Evolutionary conservation across 2,113 vertebrate genomes (phyloP), one percentile per base, ranked within the genome.

Genomic region (Silurus meridionalis): DNA sequence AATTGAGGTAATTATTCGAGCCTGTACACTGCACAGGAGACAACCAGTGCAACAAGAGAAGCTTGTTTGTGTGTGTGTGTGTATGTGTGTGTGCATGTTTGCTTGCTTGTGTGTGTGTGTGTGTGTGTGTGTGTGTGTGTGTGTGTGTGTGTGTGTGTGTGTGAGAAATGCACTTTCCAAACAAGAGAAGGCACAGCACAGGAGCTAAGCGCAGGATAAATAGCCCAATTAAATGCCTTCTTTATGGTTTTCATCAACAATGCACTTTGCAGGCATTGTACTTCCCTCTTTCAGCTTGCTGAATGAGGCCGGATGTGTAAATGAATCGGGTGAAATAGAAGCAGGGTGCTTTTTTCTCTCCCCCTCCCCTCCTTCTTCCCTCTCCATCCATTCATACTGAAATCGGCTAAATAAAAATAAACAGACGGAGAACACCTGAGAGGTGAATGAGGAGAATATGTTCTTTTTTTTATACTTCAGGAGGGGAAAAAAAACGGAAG

Each of bases 1-100:
- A 92, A 92, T 93, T 93, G 93, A 88, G 83, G 90, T 94, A 94
- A 95, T 94, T 94, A 94, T 91, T 92, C 83, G 13, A 86, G 85
- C 88, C 88, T 86, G 91, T 91, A 89, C 92, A 91, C 91, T 91
- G 87, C 88, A 90, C 88, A 93, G 92, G 91, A 94, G 93, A 94
- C 91, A 92, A 93, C 90, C 88, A 85, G 37, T 93, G 91, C 90
- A 94, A 92, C 88, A 92, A 91, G 92, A 95, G 92, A 93, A 92
- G 91, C 85, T 48, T 25, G 57, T 83, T 21, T 72, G 28, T 69
- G 67, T 25, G 23, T 69, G 64, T 46, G 28, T 21, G 28, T 81
- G 5, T 71, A 19, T 57, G 55, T 48, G 53, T 66, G 63, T 63
- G 19, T 71, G 66, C 28, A 37, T 72, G 52, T 69, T 46, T 48